These are phyloP conservation scores for Zosterops hypoxanthus DNA, from an alignment of 2,113 vertebrate genomes.

Conservation along the genomic window DNA sequence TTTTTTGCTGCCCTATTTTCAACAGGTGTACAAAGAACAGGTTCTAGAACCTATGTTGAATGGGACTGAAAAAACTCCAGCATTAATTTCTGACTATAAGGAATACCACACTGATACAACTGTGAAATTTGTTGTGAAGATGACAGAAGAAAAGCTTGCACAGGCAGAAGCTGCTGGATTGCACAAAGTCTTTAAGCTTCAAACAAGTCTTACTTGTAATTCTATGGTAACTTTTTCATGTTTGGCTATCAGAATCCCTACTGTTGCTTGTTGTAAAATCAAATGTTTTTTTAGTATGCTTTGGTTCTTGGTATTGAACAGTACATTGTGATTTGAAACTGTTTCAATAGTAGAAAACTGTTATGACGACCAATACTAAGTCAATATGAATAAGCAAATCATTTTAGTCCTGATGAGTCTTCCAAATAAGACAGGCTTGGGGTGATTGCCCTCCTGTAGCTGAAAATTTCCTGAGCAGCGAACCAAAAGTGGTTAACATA, in stretches of 20 bases:
- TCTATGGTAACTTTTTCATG: conserved; percentile 87
- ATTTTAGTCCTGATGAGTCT: neutral
- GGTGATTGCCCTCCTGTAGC: neutral
- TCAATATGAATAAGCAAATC: neutral
- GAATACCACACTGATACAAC: conserved; percentile 98
- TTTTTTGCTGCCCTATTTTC: neutral
- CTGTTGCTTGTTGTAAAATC: neutral
- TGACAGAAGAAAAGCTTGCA: conserved; percentile 96
- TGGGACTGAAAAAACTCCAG: conserved; percentile 94
- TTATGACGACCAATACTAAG: neutral
- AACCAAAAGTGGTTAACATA: neutral
- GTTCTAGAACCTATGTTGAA: conserved; percentile 98
- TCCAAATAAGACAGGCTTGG: neutral
- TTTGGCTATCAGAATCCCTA: conserved; percentile 51
- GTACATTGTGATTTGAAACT: neutral
- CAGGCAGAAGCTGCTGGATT: conserved; percentile 96
- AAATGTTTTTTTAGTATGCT: neutral
- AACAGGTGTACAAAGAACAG: conserved; percentile 94
- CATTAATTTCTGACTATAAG: conserved; percentile 95
- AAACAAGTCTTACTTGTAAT: conserved; percentile 97
- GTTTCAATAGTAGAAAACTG: neutral
- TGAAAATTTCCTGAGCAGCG: neutral
- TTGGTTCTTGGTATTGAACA: neutral
- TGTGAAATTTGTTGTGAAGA: conserved; percentile 96
- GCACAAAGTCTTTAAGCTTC: conserved; percentile 98